These are phyloP conservation scores for Poeciliopsis presidionis DNA, from an alignment of 2,797 vertebrate species.

Conservation along the genomic window DNA sequence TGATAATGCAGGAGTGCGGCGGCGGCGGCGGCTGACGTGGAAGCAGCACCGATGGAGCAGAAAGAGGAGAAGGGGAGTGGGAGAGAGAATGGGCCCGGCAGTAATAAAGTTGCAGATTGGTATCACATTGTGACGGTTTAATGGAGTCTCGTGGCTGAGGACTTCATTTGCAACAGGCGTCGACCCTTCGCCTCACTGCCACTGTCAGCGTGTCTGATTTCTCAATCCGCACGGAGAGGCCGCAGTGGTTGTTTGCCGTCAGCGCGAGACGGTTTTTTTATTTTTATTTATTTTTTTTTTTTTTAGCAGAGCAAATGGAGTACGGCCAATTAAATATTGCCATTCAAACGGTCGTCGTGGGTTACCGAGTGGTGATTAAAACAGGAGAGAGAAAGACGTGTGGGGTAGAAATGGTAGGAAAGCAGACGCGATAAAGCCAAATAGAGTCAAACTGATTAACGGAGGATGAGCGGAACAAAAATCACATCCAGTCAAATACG, in stretches of 20 bases:
- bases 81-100: constrained; percentile 34
- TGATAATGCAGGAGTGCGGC: constrained; percentile 78
- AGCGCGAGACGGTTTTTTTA: constrained; percentile 71
- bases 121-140: constrained; percentile 79
- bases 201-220: constrained; percentile 77
- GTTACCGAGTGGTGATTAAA: constrained; percentile 77
- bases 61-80: constrained; percentile 18
- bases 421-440: constrained; percentile 58
- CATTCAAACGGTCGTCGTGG: constrained; percentile 60
- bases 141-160: constrained; percentile 78
- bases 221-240: constrained; percentile 68
- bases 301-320: constrained; percentile 80
- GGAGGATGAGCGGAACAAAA: constrained; percentile 41
- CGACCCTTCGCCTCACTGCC: constrained; percentile 49
- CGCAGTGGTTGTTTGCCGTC: constrained; percentile 71
- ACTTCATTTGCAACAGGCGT: constrained; percentile 76
- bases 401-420: constrained; percentile 31
- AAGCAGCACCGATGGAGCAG: constrained; percentile 20
- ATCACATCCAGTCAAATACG: constrained; percentile 20
- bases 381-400: constrained; percentile 67
- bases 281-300: too few species aligned
- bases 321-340: constrained; percentile 74
- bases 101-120: constrained; percentile 85
- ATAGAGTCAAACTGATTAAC: constrained; percentile 57
- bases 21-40: constrained; percentile 26